Evolutionary conservation across 2,113 vertebrate genomes (phyloP).

Genomic region (Anseranas semipalmata): DNA sequence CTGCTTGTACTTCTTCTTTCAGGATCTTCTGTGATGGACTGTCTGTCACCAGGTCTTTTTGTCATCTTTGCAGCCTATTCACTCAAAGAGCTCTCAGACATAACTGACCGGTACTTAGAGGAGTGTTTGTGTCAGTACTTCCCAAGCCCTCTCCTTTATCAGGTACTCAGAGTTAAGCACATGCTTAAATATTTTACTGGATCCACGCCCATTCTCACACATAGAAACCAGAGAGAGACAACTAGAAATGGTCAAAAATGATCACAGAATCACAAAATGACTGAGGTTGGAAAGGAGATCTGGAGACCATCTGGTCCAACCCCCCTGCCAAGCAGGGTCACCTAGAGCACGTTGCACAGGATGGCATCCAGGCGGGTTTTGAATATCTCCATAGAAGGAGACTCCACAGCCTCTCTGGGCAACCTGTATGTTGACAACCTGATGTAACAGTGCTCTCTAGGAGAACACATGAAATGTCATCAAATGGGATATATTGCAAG

Average conservation of each 20-base stretch:
- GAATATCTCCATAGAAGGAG: no score
- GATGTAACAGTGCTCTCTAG: neutral
- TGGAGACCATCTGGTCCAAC: no score
- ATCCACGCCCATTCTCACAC: conserved; percentile 41
- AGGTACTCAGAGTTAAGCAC: conserved; percentile 55
- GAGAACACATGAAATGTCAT: neutral
- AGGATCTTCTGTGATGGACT: neutral
- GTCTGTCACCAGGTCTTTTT: neutral
- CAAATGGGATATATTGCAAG: neutral
- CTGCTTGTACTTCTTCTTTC: neutral
- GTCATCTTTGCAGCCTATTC: neutral
- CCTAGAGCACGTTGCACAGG: no score
- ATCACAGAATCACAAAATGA: no score
- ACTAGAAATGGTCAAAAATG: conserved; percentile 1
- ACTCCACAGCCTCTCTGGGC: no score
- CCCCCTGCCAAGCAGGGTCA: no score
- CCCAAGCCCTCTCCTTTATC: conserved; percentile 52
- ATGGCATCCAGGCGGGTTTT: no score
- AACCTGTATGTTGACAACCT: no score
- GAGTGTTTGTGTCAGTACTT: conserved; percentile 52
- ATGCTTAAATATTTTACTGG: conserved; percentile 58
- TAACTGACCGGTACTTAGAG: neutral
- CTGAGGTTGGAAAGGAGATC: no score
- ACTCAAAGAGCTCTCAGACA: neutral
- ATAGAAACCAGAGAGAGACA: neutral